These are phyloP conservation scores for Calyptommatus sinebrachiatus DNA, from an alignment of 2,113 vertebrate genomes.

Conservation along the genomic window DNA sequence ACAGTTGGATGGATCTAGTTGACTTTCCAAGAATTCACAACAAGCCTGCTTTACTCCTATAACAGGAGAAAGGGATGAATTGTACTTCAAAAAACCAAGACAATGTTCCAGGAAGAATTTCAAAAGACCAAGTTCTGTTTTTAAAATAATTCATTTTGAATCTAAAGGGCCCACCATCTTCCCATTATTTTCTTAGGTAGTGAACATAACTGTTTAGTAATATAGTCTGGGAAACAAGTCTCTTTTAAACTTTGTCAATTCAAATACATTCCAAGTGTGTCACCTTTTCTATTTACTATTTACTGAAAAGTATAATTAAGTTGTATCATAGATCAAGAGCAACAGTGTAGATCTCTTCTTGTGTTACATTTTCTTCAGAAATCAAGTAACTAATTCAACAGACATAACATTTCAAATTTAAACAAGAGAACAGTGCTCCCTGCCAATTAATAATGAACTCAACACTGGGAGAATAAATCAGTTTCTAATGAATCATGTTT, in stretches of 20 bases:
- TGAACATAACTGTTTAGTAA: background rate
- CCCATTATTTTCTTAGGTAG: background rate
- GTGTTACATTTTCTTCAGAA: background rate
- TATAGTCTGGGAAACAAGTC: background rate
- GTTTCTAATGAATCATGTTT: background rate
- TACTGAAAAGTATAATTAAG: background rate
- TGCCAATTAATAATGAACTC: background rate
- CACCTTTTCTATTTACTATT: background rate
- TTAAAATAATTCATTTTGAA: background rate
- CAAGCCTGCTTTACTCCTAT: slow-evolving; percentile 97
- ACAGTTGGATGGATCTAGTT: slow-evolving; percentile 96
- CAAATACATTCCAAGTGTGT: background rate
- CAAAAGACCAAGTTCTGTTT: slow-evolving; percentile 28
- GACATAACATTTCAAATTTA: too few relatives aligned
- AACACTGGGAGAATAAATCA: background rate
- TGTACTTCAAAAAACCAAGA: slow-evolving; percentile 30
- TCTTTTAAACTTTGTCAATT: background rate
- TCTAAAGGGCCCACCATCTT: background rate
- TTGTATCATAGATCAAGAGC: background rate
- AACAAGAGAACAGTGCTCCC: background rate
- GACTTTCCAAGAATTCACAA: slow-evolving; percentile 97
- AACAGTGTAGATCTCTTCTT: background rate
- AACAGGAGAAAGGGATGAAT: slow-evolving; percentile 49
- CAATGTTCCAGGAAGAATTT: slow-evolving; percentile 45
- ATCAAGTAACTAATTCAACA: background rate